phyloP scores from a whole-genome alignment of 2,888 invertebrate genomes.

The Pilophorus perplexus region DNA sequence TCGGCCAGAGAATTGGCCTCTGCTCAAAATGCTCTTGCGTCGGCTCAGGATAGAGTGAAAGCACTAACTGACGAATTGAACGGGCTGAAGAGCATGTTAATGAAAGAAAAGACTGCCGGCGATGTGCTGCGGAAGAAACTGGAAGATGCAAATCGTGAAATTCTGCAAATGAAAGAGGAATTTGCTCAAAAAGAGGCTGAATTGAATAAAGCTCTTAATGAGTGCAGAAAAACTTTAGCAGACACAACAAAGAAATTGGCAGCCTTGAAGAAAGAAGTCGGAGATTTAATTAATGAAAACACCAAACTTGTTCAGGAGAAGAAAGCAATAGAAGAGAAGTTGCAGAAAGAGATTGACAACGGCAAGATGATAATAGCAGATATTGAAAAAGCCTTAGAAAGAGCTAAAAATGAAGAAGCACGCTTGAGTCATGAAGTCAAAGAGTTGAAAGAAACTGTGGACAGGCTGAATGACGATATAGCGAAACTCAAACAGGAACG shows the following conservation, averaged over 20 bases:
- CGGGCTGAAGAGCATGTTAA: background rate
- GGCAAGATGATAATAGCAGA: background rate
- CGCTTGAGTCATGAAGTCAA: background rate
- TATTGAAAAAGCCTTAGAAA: slow-evolving; percentile 5
- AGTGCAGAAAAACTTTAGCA: slow-evolving; percentile 5
- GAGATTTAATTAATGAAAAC: slow-evolving; percentile 9
- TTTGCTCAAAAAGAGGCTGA: background rate
- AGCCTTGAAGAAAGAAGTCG: slow-evolving; percentile 8
- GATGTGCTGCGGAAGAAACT: background rate
- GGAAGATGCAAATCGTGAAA: background rate
- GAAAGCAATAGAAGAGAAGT: slow-evolving; percentile 19
- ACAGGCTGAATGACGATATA: slow-evolving; percentile 9
- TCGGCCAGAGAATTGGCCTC: slow-evolving; percentile 6
- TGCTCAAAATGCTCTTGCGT: background rate
- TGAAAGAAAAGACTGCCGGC: background rate
- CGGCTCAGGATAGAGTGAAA: slow-evolving; percentile 13
- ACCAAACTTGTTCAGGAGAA: slow-evolving; percentile 14
- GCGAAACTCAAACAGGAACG: slow-evolving; percentile 3
- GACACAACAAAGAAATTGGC: slow-evolving; percentile 10
- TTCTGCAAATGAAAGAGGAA: background rate
- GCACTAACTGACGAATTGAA: slow-evolving; percentile 2
- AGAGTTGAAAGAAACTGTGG: slow-evolving; percentile 6
- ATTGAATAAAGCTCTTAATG: background rate
- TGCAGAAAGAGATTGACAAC: slow-evolving; percentile 31
- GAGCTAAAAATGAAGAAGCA: background rate